A percentile compares a stretch with the other conserved stretches of the same genome.
Evolutionary conservation across 2,888 invertebrate species (phyloP).

Genomic region (Gortyna flavago): DNA sequence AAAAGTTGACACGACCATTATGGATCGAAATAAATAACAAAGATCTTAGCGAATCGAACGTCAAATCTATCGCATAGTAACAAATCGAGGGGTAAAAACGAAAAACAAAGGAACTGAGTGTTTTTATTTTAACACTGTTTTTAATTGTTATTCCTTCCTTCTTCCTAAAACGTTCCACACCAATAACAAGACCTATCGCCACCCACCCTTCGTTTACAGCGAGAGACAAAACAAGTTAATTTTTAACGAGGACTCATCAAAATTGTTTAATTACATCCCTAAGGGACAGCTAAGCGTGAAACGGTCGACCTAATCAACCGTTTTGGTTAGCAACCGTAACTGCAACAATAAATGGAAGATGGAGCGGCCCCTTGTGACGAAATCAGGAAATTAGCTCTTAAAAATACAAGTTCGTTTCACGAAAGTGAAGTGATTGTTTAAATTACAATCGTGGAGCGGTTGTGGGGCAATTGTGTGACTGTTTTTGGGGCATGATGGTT

Average conservation of each 20-base stretch:
- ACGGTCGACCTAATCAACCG: conserved; percentile 79
- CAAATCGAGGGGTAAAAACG: no score
- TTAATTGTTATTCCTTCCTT: conserved; percentile 10
- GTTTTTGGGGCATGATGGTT: background rate
- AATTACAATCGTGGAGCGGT: conserved; percentile 15
- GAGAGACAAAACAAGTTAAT: conserved; percentile 81
- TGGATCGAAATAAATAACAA: no score
- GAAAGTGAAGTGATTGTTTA: conserved; percentile 39
- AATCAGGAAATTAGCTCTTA: conserved; percentile 80
- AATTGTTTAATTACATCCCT: conserved; percentile 85
- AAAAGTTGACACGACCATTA: no score
- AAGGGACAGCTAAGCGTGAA: conserved; percentile 79
- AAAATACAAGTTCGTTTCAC: conserved; percentile 71
- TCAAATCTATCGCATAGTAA: no score
- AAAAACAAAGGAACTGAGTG: background rate
- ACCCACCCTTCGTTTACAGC: conserved; percentile 44
- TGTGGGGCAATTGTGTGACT: conserved; percentile 3
- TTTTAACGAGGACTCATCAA: conserved; percentile 84
- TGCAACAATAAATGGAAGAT: conserved; percentile 74
- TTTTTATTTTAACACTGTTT: conserved; percentile 12
- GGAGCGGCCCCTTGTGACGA: conserved; percentile 69
- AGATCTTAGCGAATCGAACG: no score
- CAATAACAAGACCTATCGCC: conserved; percentile 49
- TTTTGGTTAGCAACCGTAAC: conserved; percentile 72
- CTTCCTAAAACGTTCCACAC: conserved; percentile 25